A percentile compares a stretch with the other conserved stretches of the same genome.
These are phyloP conservation scores for Drosophila sucinea DNA, from an alignment of 1,140 invertebrate genomes.

Conservation along the genomic window DNA sequence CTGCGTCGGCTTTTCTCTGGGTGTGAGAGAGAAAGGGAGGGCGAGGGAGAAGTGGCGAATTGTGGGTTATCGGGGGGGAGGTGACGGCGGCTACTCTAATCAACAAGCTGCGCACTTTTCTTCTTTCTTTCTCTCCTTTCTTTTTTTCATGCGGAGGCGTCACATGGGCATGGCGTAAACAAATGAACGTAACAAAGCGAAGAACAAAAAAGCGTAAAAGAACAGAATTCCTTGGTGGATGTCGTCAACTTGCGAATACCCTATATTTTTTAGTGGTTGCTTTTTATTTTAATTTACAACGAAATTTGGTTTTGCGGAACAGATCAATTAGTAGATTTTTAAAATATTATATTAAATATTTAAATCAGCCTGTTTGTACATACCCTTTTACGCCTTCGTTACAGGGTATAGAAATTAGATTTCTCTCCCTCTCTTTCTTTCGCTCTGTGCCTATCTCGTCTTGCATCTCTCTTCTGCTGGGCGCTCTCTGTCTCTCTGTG, in stretches of 20 bases:
- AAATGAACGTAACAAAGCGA: slow-evolving; percentile 60
- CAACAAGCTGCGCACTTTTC: slow-evolving; percentile 44
- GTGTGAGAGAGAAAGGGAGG: neutral
- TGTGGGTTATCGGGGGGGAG: neutral
- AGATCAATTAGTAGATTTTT: no score
- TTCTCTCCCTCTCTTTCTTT: slow-evolving; percentile 5
- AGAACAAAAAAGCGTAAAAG: slow-evolving; percentile 19
- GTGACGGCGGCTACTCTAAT: slow-evolving; percentile 25
- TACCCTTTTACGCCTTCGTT: neutral
- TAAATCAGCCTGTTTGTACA: no score
- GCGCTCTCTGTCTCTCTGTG: slow-evolving; percentile 20
- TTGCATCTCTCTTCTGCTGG: slow-evolving; percentile 4
- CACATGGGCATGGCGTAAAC: slow-evolving; percentile 58
- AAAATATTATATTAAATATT: no score
- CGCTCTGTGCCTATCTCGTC: slow-evolving; percentile 11
- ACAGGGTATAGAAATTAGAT: slow-evolving; percentile 29
- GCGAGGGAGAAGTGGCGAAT: neutral
- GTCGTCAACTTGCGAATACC: neutral
- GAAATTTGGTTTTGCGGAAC: neutral
- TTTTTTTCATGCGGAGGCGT: slow-evolving; percentile 30
- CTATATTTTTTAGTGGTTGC: neutral
- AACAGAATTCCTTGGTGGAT: neutral
- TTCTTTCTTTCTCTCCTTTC: slow-evolving; percentile 11
- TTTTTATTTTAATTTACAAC: no score
- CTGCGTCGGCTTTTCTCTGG: slow-evolving; percentile 12